Evolutionary conservation across 2,888 invertebrate genomes (phyloP), one percentile per base, ranked within the genome.

Genomic region (Drosophila pegasa): DNA sequence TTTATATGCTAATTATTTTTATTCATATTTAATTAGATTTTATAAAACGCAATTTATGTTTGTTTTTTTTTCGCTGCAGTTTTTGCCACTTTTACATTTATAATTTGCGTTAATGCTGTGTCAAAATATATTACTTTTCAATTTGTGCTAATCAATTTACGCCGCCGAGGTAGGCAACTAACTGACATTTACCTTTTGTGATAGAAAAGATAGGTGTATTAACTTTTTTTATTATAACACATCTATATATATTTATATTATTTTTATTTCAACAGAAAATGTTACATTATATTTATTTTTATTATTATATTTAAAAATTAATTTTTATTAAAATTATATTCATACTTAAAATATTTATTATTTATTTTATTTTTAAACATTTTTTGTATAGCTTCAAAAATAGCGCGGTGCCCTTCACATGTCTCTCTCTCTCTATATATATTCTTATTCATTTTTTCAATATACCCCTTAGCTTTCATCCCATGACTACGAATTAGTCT

Each of bases 1-100:
- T 85, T 85, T 72, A 75, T 72, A 72, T 82, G 79, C 75, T 75
- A 79, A 87, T 85, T 82, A 79, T 85, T 71, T 81, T 66, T 79
- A 83, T 85, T 74, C 68, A 77, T 72, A 72, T 82, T 88, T 88
- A 82, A 83, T 88, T 86, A 75, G 65, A 61, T 66, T 74, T 64
- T 60, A 54, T 41, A 20, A n/a, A 22, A 45, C 18, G 27, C 20
- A 20, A 33, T 10, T 31, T 41, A 25, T 38, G 10, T 25, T 25
- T 43, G 8, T 12, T 41, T 22, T 41, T 22, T 22, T 22, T 27
- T 27, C 25, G 2, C 10, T 43, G 2, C 10, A 6, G 41, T 27
- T 55, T n/a, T 61, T 55, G 12, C n/a, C 14, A 55, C 40, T 52
- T 60, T 22, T 18, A 45, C 27, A 29, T 56, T 61, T 45, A 0